Conservation (phyloP, 2,113 vertebrate species). For the Phrynosoma platyrhinos region DNA sequence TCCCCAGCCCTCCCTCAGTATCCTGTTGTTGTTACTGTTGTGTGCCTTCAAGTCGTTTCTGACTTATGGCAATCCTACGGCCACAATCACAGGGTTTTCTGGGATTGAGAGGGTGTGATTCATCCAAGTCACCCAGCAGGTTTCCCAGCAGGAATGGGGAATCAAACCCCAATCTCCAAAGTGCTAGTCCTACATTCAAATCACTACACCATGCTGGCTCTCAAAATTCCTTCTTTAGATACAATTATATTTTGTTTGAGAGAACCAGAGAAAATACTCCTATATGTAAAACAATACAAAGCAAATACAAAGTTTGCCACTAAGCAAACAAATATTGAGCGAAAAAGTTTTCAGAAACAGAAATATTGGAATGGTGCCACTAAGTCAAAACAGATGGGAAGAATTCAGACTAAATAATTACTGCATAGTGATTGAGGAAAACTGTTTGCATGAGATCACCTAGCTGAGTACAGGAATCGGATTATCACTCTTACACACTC, state of each 20-base stretch:
- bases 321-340: background rate
- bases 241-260: background rate
- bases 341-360: background rate
- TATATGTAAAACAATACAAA: background rate
- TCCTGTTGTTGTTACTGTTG: no score
- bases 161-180: no score
- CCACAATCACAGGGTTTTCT: no score
- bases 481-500: background rate
- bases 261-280: background rate
- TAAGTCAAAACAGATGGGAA: background rate
- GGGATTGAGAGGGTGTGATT: no score
- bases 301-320: background rate
- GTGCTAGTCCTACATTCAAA: no score
- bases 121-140: no score
- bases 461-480: background rate
- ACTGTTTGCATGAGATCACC: background rate
- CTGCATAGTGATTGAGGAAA: background rate
- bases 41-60: no score
- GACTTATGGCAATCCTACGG: no score
- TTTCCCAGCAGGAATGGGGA: no score
- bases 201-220: no score
- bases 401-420: conserved; percentile 11
- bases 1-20: no score
- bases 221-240: no score
- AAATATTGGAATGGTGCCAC: background rate